phyloP scores from a whole-genome alignment of 2,888 invertebrate genomes.

The Pseudococcus viburni region DNA sequence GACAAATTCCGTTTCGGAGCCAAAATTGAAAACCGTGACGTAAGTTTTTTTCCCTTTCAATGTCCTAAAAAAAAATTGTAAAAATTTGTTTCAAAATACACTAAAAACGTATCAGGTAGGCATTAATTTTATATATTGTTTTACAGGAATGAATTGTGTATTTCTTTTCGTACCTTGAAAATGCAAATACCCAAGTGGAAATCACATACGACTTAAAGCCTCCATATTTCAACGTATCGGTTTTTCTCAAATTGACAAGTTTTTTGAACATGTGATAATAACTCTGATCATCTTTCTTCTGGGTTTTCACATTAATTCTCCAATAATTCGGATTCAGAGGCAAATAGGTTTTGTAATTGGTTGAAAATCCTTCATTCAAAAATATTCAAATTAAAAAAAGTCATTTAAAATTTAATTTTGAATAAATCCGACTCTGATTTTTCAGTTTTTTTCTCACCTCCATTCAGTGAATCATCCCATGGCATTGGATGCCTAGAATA shows the following conservation, averaged over 20 bases:
- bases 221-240: neutral
- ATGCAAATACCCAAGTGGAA: constrained; percentile 36
- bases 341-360: constrained; percentile 41
- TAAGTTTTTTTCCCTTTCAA: constrained; percentile 52
- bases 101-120: neutral
- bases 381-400: no score
- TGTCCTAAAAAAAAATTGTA: constrained; percentile 22
- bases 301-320: constrained; percentile 54
- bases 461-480: constrained; percentile 54
- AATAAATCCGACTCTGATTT: no score
- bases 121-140: neutral
- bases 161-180: neutral
- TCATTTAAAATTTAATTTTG: neutral
- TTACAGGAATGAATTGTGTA: no score
- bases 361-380: constrained; percentile 53
- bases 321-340: constrained; percentile 66
- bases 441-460: neutral
- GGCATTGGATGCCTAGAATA: constrained; percentile 58
- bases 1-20: constrained; percentile 70
- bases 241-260: constrained; percentile 57
- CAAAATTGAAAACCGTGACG: constrained; percentile 66
- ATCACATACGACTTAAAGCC: constrained; percentile 6
- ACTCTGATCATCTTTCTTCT: constrained; percentile 53
- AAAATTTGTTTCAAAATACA: neutral
- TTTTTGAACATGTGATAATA: constrained; percentile 62